Percentiles rank a stretch among this genome's conserved stretches.
These are phyloP conservation scores for Agrenia bidenticulata DNA, from an alignment of 2,888 invertebrate genomes.

Conservation along the genomic window DNA sequence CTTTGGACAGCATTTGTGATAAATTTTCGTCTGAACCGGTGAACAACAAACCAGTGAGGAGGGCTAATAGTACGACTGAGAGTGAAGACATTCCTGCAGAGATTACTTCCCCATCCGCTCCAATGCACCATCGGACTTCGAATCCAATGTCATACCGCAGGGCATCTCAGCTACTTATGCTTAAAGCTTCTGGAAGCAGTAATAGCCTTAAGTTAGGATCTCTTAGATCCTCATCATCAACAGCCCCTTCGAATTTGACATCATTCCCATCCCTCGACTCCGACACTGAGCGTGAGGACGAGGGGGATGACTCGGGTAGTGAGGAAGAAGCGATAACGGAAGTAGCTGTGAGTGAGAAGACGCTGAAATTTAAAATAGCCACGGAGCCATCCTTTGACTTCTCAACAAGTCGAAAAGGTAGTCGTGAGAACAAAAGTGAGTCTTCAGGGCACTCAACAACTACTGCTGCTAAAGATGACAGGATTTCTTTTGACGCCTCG, in stretches of 20 bases:
- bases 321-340: constrained; percentile 73
- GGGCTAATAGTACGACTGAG: constrained; percentile 3
- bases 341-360: constrained; percentile 69
- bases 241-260: constrained; percentile 28
- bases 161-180: constrained; percentile 45
- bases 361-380: constrained; percentile 73
- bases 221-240: constrained; percentile 12
- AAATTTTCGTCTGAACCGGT: constrained; percentile 47
- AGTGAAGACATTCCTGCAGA: constrained; percentile 9
- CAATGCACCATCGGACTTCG: constrained; percentile 32
- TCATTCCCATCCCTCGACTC: constrained; percentile 47
- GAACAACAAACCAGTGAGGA: constrained; percentile 26
- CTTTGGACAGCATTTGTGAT: constrained; percentile 43
- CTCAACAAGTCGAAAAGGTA: constrained; percentile 49
- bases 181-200: constrained; percentile 42
- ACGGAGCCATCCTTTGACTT: constrained; percentile 62
- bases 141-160: constrained; percentile 47
- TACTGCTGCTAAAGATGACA: constrained; percentile 35
- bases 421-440: constrained; percentile 50
- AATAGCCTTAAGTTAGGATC: constrained; percentile 39
- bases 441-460: constrained; percentile 46
- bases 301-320: constrained; percentile 53
- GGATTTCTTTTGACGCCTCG: constrained; percentile 39
- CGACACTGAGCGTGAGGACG: constrained; percentile 42
- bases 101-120: background rate